phyloP scores from a whole-genome alignment of 2,888 invertebrate species.

The Leptinotarsa juncta region DNA sequence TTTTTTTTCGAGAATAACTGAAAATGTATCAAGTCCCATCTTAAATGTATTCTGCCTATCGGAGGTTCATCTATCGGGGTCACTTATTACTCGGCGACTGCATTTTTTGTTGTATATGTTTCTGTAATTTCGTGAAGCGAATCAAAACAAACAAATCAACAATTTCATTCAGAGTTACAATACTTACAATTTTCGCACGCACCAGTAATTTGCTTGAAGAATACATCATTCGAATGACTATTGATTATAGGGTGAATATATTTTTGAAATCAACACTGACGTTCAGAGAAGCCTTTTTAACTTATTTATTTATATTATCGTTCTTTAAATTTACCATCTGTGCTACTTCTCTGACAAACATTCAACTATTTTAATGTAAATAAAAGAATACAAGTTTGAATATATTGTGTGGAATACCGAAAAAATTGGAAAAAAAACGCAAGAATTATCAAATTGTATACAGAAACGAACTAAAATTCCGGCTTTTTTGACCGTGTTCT shows the following conservation, averaged over 20 bases:
- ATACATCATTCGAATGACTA: not conserved
- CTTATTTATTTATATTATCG: not conserved
- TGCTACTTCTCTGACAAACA: too few species aligned
- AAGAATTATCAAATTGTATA: too few species aligned
- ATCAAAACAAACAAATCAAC: slow-evolving; percentile 7
- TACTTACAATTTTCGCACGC: not conserved
- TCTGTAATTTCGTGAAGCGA: not conserved
- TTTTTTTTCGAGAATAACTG: not conserved
- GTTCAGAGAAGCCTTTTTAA: not conserved
- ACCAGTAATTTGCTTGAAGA: not conserved
- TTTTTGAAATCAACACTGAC: not conserved
- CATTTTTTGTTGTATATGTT: slow-evolving; percentile 5
- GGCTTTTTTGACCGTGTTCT: too few species aligned
- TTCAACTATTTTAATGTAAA: too few species aligned
- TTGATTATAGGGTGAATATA: not conserved
- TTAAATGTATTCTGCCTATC: not conserved
- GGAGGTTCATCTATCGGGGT: not conserved
- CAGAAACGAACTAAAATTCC: too few species aligned
- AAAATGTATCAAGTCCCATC: not conserved
- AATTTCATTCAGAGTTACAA: not conserved
- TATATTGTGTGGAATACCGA: too few species aligned
- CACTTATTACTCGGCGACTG: not conserved
- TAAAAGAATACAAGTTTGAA: too few species aligned
- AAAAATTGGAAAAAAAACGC: too few species aligned
- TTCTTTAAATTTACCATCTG: not conserved